phyloP scores from a whole-genome alignment of 1,140 invertebrate genomes.

The Cataglyphis hispanica region DNA sequence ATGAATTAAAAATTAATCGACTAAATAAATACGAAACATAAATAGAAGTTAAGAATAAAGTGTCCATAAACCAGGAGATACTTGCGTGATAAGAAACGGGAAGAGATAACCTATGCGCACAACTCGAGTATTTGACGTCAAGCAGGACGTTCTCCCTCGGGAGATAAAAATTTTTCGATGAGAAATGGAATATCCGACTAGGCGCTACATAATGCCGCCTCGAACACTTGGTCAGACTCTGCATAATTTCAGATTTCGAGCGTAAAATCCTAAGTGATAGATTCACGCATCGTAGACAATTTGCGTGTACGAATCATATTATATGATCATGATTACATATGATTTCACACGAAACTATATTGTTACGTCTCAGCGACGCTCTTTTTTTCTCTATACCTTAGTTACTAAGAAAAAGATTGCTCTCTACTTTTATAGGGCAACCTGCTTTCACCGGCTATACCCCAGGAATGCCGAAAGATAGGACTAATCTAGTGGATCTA shows the following conservation, averaged over 20 bases:
- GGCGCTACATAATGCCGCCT: constrained; percentile 52
- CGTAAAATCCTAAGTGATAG: not conserved
- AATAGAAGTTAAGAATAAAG: not conserved
- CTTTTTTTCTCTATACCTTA: too few species aligned
- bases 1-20: not conserved
- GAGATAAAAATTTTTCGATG: constrained; percentile 26
- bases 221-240: constrained; percentile 74
- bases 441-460: too few species aligned
- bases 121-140: not conserved
- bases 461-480: too few species aligned
- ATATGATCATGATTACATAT: too few species aligned
- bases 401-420: too few species aligned
- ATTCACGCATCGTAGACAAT: not conserved
- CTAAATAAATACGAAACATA: not conserved
- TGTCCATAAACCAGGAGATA: constrained; percentile 31
- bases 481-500: too few species aligned
- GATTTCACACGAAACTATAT: too few species aligned
- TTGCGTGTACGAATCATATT: too few species aligned
- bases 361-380: too few species aligned
- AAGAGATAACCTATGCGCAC: constrained; percentile 59
- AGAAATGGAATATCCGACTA: constrained; percentile 23
- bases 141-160: not conserved
- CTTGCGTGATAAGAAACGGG: constrained; percentile 66
- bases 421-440: too few species aligned
- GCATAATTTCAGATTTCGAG: constrained; percentile 73